Evolutionary conservation across 2,888 invertebrate species (phyloP), one percentile per base, ranked within the genome.

Genomic region (Coelinius sp.): DNA sequence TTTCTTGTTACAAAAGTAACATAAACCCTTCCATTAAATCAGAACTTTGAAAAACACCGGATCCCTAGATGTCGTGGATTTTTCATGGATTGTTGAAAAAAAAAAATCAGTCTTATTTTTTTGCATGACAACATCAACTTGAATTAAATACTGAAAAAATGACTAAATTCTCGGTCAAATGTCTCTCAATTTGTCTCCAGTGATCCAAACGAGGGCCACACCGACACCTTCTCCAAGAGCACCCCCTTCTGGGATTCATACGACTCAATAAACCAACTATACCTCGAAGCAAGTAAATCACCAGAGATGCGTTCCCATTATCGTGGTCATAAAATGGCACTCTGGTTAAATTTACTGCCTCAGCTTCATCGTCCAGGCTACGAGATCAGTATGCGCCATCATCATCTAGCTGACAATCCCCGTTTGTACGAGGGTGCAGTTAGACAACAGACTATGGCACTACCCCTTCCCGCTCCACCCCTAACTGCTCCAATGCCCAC

Each of bases 291-390:
- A 8, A 88, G 89, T 79, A 64, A 56, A 27, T 31, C 69, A 35
- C 92, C 94, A 31, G 94, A 94, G 87, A 93, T 95, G 89, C 93
- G 93, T 78, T 95, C 95, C 84, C 97, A 97, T 88, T 98, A 97
- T 88, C 92, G 97, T 46, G 97, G 97, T 53, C 97, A 97, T 90
- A 96, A 97, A 89, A 93, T 97, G 91, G 96, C 97, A 41, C 91
- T 97, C 85, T 97, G 97, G 97, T 89, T 97, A 75, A 95, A 96
- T 79, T 91, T 97, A 66, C 94, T 97, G 84, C 97, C 97, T 67
- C 96, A 97, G 86, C 91, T 97, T 68, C 97, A 97, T 86, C 91
- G 94, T 73, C 95, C 96, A 10, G 95, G 96, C 20, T 93, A 94
- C 77, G 95, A 95, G 84, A 92, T 95, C 75, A 94, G 94, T 74